Evolutionary conservation across 2,797 vertebrate genomes (phyloP).

Genomic region (Morus bassanus): DNA sequence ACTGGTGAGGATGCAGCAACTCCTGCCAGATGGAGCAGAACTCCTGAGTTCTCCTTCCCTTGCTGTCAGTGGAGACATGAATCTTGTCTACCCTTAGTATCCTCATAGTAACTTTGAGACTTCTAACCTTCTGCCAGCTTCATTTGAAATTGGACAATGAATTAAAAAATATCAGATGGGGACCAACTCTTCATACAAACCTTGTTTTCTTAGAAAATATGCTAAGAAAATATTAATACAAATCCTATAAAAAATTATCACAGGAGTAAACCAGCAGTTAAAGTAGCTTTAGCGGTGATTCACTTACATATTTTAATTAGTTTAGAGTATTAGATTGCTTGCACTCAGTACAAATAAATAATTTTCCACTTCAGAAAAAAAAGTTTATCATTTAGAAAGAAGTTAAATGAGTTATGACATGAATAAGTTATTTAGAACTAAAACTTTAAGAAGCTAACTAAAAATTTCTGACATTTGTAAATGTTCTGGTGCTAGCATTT

Average conservation of each 20-base stretch:
- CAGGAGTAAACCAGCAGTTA: background rate
- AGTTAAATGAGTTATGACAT: background rate
- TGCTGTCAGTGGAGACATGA: background rate
- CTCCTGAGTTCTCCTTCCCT: background rate
- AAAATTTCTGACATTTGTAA: background rate
- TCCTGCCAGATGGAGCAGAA: background rate
- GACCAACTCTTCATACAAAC: background rate
- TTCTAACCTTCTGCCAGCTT: background rate
- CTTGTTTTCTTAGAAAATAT: background rate
- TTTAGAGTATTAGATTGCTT: background rate
- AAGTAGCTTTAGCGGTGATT: background rate
- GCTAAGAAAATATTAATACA: background rate
- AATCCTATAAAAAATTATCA: background rate
- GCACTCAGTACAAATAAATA: conserved; percentile 4
- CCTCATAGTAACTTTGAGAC: background rate
- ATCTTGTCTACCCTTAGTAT: background rate
- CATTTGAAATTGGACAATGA: background rate
- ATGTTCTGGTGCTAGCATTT: background rate
- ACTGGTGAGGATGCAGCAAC: background rate
- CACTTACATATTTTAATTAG: background rate
- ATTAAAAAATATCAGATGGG: background rate
- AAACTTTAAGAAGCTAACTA: background rate
- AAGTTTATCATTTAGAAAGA: background rate
- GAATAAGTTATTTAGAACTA: background rate
- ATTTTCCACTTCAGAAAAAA: background rate